Conservation (phyloP, 2,797 vertebrate genomes). For the Yasuhikotakia modesta region DNA sequence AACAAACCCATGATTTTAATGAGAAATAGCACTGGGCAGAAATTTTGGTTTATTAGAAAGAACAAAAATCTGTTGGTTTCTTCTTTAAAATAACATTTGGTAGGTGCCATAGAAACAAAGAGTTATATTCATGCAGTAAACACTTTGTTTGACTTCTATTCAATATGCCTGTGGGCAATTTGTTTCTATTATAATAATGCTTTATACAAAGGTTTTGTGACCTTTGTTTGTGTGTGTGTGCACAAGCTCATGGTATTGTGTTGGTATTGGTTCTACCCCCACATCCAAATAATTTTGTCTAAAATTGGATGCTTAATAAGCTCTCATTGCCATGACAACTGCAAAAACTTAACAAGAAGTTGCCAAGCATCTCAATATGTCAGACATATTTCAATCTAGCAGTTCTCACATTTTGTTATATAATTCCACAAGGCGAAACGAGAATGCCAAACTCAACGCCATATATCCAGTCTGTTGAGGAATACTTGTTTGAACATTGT, state of each 20-base stretch:
- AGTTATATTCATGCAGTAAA: slow-evolving; percentile 14
- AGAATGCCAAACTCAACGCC: not conserved
- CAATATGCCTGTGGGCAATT: slow-evolving; percentile 18
- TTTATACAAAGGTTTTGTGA: slow-evolving; percentile 10
- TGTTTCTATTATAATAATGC: slow-evolving; percentile 6
- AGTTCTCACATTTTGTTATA: not conserved
- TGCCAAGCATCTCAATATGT: not conserved
- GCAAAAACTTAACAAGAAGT: slow-evolving; percentile 8
- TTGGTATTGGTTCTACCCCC: slow-evolving; percentile 27
- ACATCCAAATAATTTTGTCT: slow-evolving; percentile 22
- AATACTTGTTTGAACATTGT: not conserved
- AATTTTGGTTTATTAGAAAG: slow-evolving; percentile 8
- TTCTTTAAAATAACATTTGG: not conserved
- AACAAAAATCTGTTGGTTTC: not conserved
- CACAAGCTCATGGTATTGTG: slow-evolving; percentile 2
- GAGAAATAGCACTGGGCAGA: not conserved
- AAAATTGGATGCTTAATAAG: slow-evolving; percentile 24
- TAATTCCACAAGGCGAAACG: not conserved
- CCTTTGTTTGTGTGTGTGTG: slow-evolving; percentile 2
- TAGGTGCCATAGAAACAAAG: slow-evolving; percentile 39
- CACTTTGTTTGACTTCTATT: slow-evolving; percentile 4
- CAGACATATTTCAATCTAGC: not conserved
- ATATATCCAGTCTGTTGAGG: not conserved
- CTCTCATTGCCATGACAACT: slow-evolving; percentile 48
- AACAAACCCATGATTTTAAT: not conserved